Evolutionary conservation across 2,888 invertebrate genomes (phyloP), one percentile per base, ranked within the genome.

Genomic region (Drosophila monieri): DNA sequence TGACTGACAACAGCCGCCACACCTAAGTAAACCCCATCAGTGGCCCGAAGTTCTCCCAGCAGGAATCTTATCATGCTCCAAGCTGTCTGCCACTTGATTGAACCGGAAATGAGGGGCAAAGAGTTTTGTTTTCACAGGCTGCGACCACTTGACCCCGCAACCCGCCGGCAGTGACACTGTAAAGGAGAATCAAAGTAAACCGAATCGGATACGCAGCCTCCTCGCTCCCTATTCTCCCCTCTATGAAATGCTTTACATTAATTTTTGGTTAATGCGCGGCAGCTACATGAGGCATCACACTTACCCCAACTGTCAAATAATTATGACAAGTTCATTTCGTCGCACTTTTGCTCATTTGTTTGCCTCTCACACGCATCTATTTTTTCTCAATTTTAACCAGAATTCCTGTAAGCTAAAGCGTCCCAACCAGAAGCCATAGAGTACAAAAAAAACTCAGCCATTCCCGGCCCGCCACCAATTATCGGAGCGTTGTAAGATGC

Each of bases 301-400:
- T 73, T 74, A 77, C 62, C 39, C 48, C 58, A 81, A 74, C 77
- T 89, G 89, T 89, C 89, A 90, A 81, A 80, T 81, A 88, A 89
- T 90, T 89, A 87, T 90, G 90, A 89, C 90, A 90, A 88, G 83
- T 89, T 89, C 84, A 88, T 89, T 88, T 88, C 85, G 83, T 66
- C 67, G 86, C 74, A 78, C 77, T 86, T 86, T 85, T 58, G 77
- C 87, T 76, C 79, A 86, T 86, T 88, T 84, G 74, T 88, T 84
- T 76, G 57, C 71, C 76, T 75, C 66, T 48, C 49, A 55, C 61
- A 61, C 32, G 27, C 12, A 43, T 53, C 51, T 66, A 55, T 57
- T 47, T 46, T 44, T 59, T 70, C 56, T 64, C 62, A 61, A 68
- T 79, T 77, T 83, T 87, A 83, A 61, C 65, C 41, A 77, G 81